A percentile compares a stretch with the other conserved stretches of the same genome.
phyloP scores from a whole-genome alignment of 2,113 vertebrate species.

The Pavo muticus region DNA sequence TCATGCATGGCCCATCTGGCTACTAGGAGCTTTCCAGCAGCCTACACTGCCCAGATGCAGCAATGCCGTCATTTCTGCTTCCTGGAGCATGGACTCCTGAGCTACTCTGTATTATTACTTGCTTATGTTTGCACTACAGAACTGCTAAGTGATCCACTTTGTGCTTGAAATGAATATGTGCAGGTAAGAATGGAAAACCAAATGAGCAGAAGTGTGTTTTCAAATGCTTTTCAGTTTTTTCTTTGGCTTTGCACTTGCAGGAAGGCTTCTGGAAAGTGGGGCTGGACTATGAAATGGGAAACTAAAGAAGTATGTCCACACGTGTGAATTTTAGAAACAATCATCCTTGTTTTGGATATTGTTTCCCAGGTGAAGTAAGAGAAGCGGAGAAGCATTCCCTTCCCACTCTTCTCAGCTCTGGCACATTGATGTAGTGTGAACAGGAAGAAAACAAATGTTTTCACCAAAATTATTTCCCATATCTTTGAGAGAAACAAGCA shows the following conservation, averaged over 20 bases:
- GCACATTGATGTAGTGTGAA: background rate
- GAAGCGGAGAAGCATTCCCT: background rate
- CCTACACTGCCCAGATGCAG: background rate
- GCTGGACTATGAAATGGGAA: background rate
- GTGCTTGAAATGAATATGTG: background rate
- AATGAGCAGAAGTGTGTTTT: background rate
- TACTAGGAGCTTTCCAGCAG: background rate
- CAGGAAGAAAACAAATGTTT: constrained; percentile 21
- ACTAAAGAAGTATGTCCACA: background rate
- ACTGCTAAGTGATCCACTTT: background rate
- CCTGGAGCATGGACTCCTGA: background rate
- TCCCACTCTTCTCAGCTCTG: background rate
- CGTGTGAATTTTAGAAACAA: background rate
- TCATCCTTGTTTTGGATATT: background rate
- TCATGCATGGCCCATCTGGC: background rate
- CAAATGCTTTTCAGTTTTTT: background rate
- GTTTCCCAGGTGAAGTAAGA: background rate
- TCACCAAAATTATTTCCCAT: constrained; percentile 12
- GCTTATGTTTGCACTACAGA: background rate
- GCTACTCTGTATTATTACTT: background rate
- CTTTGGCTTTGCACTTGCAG: background rate
- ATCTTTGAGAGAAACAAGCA: constrained; percentile 6
- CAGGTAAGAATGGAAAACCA: background rate
- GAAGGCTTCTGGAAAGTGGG: background rate
- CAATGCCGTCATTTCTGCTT: background rate